These are phyloP conservation scores for Lasioglossum vierecki DNA, from an alignment of 2,888 invertebrate species.

Conservation along the genomic window DNA sequence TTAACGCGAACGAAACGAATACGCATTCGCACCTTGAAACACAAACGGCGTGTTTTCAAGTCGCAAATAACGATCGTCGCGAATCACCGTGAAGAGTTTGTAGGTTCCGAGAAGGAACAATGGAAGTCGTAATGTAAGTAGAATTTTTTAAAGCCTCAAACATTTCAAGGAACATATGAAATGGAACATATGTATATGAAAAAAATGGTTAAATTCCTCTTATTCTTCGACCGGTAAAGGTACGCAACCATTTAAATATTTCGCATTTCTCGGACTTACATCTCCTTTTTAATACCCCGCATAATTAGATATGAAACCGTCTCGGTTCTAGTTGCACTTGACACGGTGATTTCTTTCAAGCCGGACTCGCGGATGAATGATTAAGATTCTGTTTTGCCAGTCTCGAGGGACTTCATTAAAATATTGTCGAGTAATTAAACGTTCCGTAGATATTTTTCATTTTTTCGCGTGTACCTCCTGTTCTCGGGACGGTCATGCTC, in stretches of 20 bases:
- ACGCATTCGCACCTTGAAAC: too few species aligned
- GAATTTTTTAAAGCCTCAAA: too few species aligned
- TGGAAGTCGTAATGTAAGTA: too few species aligned
- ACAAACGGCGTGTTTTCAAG: too few species aligned
- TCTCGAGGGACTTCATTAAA: conserved; percentile 25
- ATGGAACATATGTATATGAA: too few species aligned
- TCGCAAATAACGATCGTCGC: too few species aligned
- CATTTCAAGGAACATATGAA: too few species aligned
- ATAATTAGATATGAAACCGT: neutral
- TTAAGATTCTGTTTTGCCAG: conserved; percentile 14
- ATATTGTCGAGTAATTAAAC: conserved; percentile 50
- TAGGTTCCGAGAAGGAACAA: too few species aligned
- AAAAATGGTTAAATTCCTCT: neutral
- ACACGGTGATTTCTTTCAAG: conserved; percentile 4
- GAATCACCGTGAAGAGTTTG: too few species aligned
- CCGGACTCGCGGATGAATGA: neutral
- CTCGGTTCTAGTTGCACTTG: neutral
- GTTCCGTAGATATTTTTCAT: conserved; percentile 40
- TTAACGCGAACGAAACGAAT: too few species aligned
- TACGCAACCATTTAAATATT: neutral
- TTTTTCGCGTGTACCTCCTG: neutral
- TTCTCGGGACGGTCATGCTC: neutral
- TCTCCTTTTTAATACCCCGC: neutral
- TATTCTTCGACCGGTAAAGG: neutral
- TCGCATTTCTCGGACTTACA: neutral